phyloP scores from a whole-genome alignment of 1,140 invertebrate species.

The Teleopsis dalmanni region DNA sequence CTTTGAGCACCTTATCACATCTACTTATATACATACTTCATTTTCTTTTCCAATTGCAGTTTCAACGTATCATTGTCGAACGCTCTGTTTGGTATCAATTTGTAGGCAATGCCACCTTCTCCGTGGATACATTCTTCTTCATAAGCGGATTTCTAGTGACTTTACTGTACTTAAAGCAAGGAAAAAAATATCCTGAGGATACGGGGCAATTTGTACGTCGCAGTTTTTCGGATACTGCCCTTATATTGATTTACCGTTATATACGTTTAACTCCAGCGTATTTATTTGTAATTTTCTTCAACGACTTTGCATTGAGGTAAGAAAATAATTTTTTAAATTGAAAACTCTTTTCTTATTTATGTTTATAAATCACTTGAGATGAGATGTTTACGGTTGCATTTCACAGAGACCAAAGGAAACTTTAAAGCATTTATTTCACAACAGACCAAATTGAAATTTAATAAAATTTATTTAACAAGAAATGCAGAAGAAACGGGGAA shows the following conservation, averaged over 20 bases:
- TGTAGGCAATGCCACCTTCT: constrained; percentile 81
- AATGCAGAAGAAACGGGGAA: no score
- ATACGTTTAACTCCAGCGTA: constrained; percentile 73
- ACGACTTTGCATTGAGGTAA: constrained; percentile 62
- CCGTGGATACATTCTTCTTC: constrained; percentile 88
- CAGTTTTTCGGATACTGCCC: constrained; percentile 48
- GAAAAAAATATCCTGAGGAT: constrained; percentile 30
- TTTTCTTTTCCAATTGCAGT: constrained; percentile 45
- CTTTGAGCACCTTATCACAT: no score
- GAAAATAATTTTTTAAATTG: no score
- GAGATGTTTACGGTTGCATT: no score
- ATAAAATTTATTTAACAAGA: no score
- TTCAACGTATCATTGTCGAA: constrained; percentile 65
- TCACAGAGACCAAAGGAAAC: no score
- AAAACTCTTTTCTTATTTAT: no score
- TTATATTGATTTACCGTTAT: constrained; percentile 59
- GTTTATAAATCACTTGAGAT: no score
- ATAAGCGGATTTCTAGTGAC: constrained; percentile 75
- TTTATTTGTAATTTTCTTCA: constrained; percentile 66
- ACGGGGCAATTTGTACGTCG: constrained; percentile 31
- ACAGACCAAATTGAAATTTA: no score
- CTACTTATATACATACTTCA: constrained; percentile 5
- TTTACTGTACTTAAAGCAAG: constrained; percentile 59
- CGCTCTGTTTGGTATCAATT: constrained; percentile 74
- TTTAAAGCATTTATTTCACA: not conserved